Percentiles rank a stretch among this genome's conserved stretches.
phyloP scores from a whole-genome alignment of 2,113 vertebrate genomes.

The Anoura caudifer region DNA sequence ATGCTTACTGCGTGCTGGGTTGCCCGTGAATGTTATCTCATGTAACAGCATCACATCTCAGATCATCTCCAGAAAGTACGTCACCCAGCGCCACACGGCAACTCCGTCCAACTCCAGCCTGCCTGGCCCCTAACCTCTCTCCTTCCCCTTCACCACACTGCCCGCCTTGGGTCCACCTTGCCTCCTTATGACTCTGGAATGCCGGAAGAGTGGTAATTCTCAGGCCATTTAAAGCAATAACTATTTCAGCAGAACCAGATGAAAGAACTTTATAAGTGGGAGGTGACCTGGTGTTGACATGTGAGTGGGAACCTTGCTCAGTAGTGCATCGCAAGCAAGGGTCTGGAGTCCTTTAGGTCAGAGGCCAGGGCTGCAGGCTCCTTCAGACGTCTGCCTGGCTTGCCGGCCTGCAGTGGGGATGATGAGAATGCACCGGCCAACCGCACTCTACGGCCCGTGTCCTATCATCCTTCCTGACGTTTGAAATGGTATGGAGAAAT shows the following conservation, averaged over 20 bases:
- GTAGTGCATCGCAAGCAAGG: background rate
- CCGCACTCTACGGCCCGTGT: background rate
- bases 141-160: background rate
- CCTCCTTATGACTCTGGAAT: background rate
- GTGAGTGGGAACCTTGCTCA: background rate
- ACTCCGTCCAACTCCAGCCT: background rate
- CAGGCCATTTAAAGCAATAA: constrained; percentile 56
- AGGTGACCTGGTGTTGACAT: background rate
- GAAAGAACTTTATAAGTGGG: background rate
- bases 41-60: background rate
- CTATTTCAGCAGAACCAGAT: background rate
- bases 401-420: background rate
- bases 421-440: background rate
- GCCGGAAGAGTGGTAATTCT: background rate
- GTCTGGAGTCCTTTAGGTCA: background rate
- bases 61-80: background rate
- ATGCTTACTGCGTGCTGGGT: background rate
- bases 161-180: background rate
- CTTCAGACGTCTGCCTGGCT: background rate
- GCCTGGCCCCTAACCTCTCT: background rate
- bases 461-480: background rate
- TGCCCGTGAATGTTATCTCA: background rate
- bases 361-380: background rate
- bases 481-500: background rate
- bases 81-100: background rate